These are phyloP conservation scores for Acleris emargana DNA, from an alignment of 2,888 invertebrate species.

Conservation along the genomic window DNA sequence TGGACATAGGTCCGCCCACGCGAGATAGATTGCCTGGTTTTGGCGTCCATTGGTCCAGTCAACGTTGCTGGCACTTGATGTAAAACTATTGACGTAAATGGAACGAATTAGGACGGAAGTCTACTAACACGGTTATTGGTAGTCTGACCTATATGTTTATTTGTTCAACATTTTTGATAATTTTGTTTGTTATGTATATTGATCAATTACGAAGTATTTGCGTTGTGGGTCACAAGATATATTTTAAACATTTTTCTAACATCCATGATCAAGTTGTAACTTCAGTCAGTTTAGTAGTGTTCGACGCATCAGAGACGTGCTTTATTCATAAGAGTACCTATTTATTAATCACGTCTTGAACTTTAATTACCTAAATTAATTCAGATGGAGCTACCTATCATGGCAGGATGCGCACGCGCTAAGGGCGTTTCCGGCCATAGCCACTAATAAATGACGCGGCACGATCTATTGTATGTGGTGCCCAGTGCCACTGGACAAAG, in stretches of 20 bases:
- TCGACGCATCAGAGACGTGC: neutral
- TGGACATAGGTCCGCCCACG: constrained; percentile 24
- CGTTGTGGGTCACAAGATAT: neutral
- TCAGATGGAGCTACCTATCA: constrained; percentile 19
- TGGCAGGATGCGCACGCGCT: constrained; percentile 72
- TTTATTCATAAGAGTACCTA: constrained; percentile 2
- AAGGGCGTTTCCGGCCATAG: constrained; percentile 35
- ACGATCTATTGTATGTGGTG: constrained; percentile 64
- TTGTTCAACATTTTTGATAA: neutral
- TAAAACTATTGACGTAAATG: constrained; percentile 13
- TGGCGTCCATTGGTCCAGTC: neutral
- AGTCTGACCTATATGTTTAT: neutral
- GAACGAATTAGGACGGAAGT: constrained; percentile 7
- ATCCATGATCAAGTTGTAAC: neutral
- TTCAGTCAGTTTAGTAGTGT: neutral
- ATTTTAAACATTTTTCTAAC: neutral
- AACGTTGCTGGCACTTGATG: neutral
- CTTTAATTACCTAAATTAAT: constrained; percentile 29
- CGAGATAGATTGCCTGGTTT: neutral
- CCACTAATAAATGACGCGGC: constrained; percentile 71
- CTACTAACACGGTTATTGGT: constrained; percentile 1
- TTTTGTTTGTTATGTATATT: neutral
- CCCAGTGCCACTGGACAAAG: constrained; percentile 49
- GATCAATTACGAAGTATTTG: neutral
- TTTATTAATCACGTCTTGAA: constrained; percentile 19